phyloP scores from a whole-genome alignment of 2,888 invertebrate genomes.

The Gandaritis pyraliata region DNA sequence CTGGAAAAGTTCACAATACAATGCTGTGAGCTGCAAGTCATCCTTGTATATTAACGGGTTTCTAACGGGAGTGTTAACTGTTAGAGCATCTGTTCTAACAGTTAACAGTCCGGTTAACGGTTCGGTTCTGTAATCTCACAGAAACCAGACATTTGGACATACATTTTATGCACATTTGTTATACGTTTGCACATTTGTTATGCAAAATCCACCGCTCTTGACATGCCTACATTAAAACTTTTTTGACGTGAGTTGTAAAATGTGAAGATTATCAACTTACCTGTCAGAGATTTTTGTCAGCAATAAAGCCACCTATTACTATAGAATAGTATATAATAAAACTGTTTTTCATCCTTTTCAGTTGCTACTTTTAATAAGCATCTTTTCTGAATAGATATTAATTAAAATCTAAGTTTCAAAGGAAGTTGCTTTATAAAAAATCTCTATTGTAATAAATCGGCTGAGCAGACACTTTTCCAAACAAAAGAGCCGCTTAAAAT shows the following conservation, averaged over 20 bases:
- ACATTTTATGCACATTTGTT: background rate
- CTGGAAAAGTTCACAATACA: background rate
- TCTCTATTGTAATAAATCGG: slow-evolving; percentile 23
- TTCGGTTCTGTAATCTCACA: too few relatives aligned
- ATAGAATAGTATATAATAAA: too few relatives aligned
- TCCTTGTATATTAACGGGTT: background rate
- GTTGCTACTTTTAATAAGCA: background rate
- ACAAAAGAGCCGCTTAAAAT: slow-evolving; percentile 42
- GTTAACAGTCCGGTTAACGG: too few relatives aligned
- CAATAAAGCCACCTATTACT: too few relatives aligned
- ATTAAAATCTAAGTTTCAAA: slow-evolving; percentile 11
- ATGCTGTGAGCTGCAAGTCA: background rate
- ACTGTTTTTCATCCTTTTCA: too few relatives aligned
- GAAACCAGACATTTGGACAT: background rate
- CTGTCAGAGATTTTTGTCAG: too few relatives aligned
- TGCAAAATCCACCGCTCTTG: too few relatives aligned
- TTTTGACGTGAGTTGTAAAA: too few relatives aligned
- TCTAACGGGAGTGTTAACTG: background rate
- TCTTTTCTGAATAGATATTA: background rate
- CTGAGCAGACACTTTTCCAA: slow-evolving; percentile 26
- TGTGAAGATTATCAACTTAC: background rate
- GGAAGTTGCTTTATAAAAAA: slow-evolving; percentile 11
- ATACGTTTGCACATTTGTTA: too few relatives aligned
- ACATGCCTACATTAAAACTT: too few relatives aligned
- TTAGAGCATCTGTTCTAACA: too few relatives aligned